Percentiles rank a stretch among this genome's conserved stretches.
Evolutionary conservation across 2,888 invertebrate genomes (phyloP).

Genomic region (Torymus aiolomorphi): DNA sequence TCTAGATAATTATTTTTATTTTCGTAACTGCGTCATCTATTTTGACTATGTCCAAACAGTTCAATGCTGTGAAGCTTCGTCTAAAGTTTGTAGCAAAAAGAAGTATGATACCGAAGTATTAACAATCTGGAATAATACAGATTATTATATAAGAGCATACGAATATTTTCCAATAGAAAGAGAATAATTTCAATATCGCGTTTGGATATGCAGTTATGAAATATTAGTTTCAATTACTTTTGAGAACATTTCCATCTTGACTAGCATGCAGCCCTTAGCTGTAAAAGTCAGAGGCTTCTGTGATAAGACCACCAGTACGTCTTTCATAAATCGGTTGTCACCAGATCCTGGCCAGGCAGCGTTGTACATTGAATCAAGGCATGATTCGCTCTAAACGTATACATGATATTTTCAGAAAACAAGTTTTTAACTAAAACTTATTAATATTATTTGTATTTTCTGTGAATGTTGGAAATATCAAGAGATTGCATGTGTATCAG

Average conservation of each 20-base stretch:
- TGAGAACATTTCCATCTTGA: conserved; percentile 11
- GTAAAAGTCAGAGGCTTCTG: conserved; percentile 4
- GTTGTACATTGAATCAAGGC: conserved; percentile 3
- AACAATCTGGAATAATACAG: conserved; percentile 16
- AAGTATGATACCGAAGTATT: conserved; percentile 15
- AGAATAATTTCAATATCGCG: not conserved
- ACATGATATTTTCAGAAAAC: not conserved
- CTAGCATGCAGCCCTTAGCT: not conserved
- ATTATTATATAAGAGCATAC: conserved; percentile 33
- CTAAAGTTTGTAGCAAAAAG: too few relatives aligned
- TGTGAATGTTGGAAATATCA: not conserved
- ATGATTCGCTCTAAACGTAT: not conserved
- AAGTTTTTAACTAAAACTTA: not conserved
- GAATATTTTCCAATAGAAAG: not conserved
- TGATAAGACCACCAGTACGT: conserved; percentile 4
- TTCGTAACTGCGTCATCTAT: too few relatives aligned
- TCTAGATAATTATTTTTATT: too few relatives aligned
- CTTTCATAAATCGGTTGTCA: not conserved
- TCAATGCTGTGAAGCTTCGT: too few relatives aligned
- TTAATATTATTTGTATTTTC: not conserved
- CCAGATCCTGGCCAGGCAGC: conserved; percentile 5
- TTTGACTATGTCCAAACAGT: too few relatives aligned
- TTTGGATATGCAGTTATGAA: not conserved
- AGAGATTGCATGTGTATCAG: too few relatives aligned
- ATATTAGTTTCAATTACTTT: conserved; percentile 2